These are phyloP conservation scores for Graphium colonna DNA, from an alignment of 2,888 invertebrate species.

Conservation along the genomic window DNA sequence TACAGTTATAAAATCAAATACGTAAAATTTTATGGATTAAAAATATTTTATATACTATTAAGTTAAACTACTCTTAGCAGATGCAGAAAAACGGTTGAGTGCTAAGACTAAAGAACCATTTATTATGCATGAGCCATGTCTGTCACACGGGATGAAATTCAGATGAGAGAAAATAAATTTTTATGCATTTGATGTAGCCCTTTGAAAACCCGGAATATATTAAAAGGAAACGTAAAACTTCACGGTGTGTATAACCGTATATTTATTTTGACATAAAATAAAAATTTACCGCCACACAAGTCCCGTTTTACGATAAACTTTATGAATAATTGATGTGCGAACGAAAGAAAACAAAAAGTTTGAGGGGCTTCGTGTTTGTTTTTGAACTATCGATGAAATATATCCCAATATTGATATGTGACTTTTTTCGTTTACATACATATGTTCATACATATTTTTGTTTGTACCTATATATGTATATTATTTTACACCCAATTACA, in stretches of 20 bases:
- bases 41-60: background rate
- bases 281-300: slow-evolving; percentile 10
- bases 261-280: slow-evolving; percentile 7
- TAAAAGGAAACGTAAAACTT: slow-evolving; percentile 25
- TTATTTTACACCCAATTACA: too few relatives aligned
- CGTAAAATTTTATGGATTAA: too few relatives aligned
- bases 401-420: too few relatives aligned
- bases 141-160: slow-evolving; percentile 62
- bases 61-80: slow-evolving; percentile 3
- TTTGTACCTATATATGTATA: too few relatives aligned
- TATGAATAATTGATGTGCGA: background rate
- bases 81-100: slow-evolving; percentile 30
- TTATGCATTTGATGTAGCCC: slow-evolving; percentile 63
- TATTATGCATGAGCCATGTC: slow-evolving; percentile 63
- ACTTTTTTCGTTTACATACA: too few relatives aligned
- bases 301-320: background rate
- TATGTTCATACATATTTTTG: too few relatives aligned
- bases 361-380: too few relatives aligned
- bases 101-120: slow-evolving; percentile 35
- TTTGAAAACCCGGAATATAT: slow-evolving; percentile 35
- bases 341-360: background rate
- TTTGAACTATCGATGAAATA: too few relatives aligned
- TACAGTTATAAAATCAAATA: too few relatives aligned
- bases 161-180: slow-evolving; percentile 64
- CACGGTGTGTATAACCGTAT: background rate